A percentile compares a stretch with the other conserved stretches of the same genome.
These are phyloP conservation scores for Rhinolophus sinicus DNA, from an alignment of 2,113 vertebrate genomes.

Conservation along the genomic window DNA sequence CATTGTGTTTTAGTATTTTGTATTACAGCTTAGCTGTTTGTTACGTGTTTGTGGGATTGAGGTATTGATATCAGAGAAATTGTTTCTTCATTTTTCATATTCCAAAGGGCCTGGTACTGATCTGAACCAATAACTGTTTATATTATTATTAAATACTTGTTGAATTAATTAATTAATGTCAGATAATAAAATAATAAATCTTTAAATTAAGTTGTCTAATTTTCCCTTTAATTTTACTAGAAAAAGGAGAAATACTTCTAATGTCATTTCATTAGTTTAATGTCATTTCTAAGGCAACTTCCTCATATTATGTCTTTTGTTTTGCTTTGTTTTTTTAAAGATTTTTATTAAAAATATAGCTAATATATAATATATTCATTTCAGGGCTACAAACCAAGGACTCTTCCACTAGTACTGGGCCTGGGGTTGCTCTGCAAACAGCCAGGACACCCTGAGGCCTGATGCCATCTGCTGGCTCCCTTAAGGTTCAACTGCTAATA, in stretches of 20 bases:
- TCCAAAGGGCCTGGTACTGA: neutral
- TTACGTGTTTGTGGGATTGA: neutral
- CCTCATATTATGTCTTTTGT: neutral
- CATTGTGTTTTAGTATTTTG: neutral
- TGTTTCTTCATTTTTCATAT: neutral
- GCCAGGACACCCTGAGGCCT: too few relatives aligned
- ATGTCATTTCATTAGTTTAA: neutral
- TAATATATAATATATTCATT: too few relatives aligned
- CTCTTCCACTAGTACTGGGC: too few relatives aligned
- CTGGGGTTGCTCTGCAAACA: too few relatives aligned
- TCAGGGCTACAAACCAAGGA: too few relatives aligned
- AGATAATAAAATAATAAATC: neutral
- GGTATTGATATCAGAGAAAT: neutral
- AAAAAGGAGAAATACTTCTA: neutral
- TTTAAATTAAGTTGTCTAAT: conserved; percentile 1
- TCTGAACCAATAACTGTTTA: neutral
- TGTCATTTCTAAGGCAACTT: neutral
- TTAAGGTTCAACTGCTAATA: too few relatives aligned
- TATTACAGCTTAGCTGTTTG: neutral
- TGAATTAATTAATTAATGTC: neutral
- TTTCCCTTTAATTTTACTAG: neutral
- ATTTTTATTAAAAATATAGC: too few relatives aligned
- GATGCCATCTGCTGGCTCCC: too few relatives aligned
- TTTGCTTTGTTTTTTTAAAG: too few relatives aligned
- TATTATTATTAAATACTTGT: neutral